Evolutionary conservation across 2,888 invertebrate genomes (phyloP).

Genomic region (Protophormia terraenovae): DNA sequence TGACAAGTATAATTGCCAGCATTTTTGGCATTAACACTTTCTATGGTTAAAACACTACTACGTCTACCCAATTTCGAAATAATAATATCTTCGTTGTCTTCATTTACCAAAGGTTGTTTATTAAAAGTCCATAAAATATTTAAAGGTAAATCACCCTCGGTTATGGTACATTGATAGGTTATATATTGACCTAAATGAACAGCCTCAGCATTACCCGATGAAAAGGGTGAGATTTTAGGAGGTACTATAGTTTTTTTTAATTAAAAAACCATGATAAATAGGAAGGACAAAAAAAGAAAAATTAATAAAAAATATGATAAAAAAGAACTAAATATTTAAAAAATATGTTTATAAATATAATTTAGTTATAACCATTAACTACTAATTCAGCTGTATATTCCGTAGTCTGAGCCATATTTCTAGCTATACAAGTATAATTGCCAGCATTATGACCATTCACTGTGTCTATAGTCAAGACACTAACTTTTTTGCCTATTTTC

Average conservation of each 20-base stretch:
- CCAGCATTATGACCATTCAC: slow-evolving; percentile 84
- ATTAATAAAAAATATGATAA: background rate
- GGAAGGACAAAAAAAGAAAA: background rate
- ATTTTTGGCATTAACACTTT: slow-evolving; percentile 86
- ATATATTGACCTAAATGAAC: slow-evolving; percentile 84
- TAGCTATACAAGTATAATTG: slow-evolving; percentile 83
- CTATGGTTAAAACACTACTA: slow-evolving; percentile 87
- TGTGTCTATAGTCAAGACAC: slow-evolving; percentile 83
- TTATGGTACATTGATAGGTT: slow-evolving; percentile 84
- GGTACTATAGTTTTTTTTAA: slow-evolving; percentile 70
- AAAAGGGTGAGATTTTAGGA: slow-evolving; percentile 83
- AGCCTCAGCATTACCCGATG: slow-evolving; percentile 84
- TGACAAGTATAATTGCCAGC: slow-evolving; percentile 89
- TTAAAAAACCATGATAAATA: background rate
- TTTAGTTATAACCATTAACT: slow-evolving; percentile 82
- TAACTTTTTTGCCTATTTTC: slow-evolving; percentile 83
- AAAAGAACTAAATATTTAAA: background rate
- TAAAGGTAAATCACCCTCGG: slow-evolving; percentile 86
- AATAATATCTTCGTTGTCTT: slow-evolving; percentile 81
- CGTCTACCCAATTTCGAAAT: slow-evolving; percentile 85
- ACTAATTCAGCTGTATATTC: slow-evolving; percentile 82
- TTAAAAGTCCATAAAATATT: slow-evolving; percentile 85
- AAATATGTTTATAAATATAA: background rate
- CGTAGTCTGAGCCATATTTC: slow-evolving; percentile 83
- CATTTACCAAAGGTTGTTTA: slow-evolving; percentile 78